Conservation (phyloP, 1,140 invertebrate genomes). For the Cyrtorhinus lividipennis region DNA sequence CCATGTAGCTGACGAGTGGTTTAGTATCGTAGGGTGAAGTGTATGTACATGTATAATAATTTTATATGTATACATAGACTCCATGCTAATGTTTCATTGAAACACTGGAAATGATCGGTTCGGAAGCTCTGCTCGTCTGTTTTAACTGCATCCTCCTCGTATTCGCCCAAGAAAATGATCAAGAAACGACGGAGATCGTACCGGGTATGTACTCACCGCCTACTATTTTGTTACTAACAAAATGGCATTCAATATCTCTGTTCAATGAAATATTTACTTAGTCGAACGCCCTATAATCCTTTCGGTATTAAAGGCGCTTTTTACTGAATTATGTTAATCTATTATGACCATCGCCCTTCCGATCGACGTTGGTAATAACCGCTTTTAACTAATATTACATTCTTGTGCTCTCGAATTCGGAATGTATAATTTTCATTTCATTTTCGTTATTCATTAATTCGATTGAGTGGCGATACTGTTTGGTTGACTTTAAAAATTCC, state of each 20-base stretch:
- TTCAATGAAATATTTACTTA: not conserved
- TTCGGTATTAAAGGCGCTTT: not conserved
- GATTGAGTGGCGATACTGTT: no score
- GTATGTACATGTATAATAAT: not conserved
- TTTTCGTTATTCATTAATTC: no score
- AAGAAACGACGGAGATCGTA: not conserved
- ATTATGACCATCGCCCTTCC: no score
- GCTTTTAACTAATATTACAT: no score
- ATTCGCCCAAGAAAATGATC: not conserved
- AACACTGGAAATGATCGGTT: conserved; percentile 5
- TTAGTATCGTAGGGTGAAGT: not conserved
- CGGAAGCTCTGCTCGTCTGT: not conserved
- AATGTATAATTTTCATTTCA: no score
- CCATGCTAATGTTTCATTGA: not conserved
- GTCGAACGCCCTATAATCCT: not conserved
- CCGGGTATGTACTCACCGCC: not conserved
- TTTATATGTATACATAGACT: conserved; percentile 5
- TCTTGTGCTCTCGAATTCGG: no score
- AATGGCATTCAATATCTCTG: no score
- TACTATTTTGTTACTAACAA: not conserved
- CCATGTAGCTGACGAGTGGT: not conserved
- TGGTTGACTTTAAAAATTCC: no score
- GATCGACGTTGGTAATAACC: no score
- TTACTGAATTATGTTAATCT: no score
- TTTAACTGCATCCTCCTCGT: not conserved